Evolutionary conservation across 1,140 invertebrate species (phyloP).

Genomic region (Lucilia cuprina): DNA sequence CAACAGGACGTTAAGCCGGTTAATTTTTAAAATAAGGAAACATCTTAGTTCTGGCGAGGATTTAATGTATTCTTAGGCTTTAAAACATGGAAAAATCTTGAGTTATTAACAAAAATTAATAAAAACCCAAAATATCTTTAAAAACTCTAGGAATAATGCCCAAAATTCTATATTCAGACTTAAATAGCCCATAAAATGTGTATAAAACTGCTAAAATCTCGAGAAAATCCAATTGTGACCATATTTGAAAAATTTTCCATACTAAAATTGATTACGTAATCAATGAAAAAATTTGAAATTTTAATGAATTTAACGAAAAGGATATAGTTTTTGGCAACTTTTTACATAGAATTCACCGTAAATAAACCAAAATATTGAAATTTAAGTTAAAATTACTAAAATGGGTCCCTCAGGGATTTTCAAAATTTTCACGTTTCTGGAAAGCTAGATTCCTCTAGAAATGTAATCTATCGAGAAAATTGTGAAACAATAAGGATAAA

Average conservation of each 20-base stretch:
- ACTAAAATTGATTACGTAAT: conserved; percentile 57
- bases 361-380: conserved; percentile 56
- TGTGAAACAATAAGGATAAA: conserved; percentile 51
- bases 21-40: background rate
- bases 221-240: conserved; percentile 17
- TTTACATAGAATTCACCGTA: conserved; percentile 49
- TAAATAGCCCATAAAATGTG: background rate
- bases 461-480: conserved; percentile 42
- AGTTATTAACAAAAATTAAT: background rate
- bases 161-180: background rate
- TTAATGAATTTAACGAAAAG: conserved; percentile 45
- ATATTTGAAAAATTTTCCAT: conserved; percentile 49
- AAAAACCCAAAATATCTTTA: conserved; percentile 1
- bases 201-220: background rate
- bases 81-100: no score
- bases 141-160: background rate
- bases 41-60: background rate
- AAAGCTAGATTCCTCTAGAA: conserved; percentile 46
- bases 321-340: conserved; percentile 47
- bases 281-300: conserved; percentile 56
- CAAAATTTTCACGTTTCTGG: conserved; percentile 62
- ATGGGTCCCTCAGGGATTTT: conserved; percentile 70
- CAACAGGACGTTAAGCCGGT: background rate
- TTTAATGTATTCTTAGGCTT: background rate
- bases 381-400: conserved; percentile 76